Evolutionary conservation across 2,113 vertebrate species (phyloP), one percentile per base, ranked within the genome.

Genomic region (Cyprinus carpio): DNA sequence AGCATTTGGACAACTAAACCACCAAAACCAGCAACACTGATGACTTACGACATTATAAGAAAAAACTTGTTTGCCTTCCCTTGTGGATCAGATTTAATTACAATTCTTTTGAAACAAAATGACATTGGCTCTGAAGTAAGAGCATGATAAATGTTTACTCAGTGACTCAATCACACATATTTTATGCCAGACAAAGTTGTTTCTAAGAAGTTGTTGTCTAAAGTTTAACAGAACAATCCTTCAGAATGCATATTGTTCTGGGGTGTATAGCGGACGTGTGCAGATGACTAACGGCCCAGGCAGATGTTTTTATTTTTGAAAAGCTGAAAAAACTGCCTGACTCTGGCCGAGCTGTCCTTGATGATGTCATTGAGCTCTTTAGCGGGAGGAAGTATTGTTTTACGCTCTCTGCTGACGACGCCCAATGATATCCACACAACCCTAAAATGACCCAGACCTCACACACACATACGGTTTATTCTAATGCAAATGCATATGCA

Each of bases 351-450:
- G 90, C 80, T 92, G 77, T 86, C 90, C 89, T 93, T 87, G 89
- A 92, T 95, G 92, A 92, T 84, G 90, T 90, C 89, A 93, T 91
- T 91, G 93, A 89, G 88, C 60, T 82, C 91, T 87, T 91, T 78
- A 89, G 78, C 58, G 86, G 31, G 90, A 93, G 92, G 94, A 95
- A 95, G 92, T 87, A 91, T 89, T 87, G 10, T 85, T 92, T 92
- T 90, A 87, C 88, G 78, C 34, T 67, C 76, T 49, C 49, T 65
- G 88, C 81, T 76, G 89, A 85, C 85, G 84, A 78, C 89, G 85
- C 89, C 90, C 87, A 75, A 12, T 18, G 77, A 83, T 15, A 64
- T 71, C 23, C 7, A 79, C 65, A 71, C 7, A 83, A 58, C 29
- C 75, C 51, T 15, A 18, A 37, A 9, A 37, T 84, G 85, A 87